phyloP scores from a whole-genome alignment of 1,140 invertebrate species.

The Drosophila arawakana region DNA sequence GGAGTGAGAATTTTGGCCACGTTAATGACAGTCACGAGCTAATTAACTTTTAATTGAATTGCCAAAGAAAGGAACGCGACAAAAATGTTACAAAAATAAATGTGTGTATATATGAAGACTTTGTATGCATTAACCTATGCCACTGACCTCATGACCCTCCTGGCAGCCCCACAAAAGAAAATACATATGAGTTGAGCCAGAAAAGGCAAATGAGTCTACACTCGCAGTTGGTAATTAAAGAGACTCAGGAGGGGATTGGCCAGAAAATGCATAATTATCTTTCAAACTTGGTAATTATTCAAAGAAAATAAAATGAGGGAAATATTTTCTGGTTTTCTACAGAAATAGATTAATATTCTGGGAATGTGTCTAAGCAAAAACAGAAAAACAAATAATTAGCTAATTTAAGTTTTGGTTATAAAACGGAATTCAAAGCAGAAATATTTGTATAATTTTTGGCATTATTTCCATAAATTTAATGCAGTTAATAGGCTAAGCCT shows the following conservation, averaged over 20 bases:
- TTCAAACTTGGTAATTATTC: too few relatives aligned
- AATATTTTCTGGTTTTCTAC: too few relatives aligned
- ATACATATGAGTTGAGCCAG: slow-evolving; percentile 1
- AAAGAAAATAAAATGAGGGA: too few relatives aligned
- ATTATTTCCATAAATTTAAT: too few relatives aligned
- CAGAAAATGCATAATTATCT: neutral
- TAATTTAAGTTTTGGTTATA: too few relatives aligned
- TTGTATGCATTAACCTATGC: slow-evolving; percentile 28
- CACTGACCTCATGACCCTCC: slow-evolving; percentile 6
- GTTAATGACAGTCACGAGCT: slow-evolving; percentile 51
- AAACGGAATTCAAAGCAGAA: too few relatives aligned
- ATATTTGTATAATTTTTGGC: too few relatives aligned
- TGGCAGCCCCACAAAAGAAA: neutral
- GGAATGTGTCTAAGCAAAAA: too few relatives aligned
- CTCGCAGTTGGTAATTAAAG: slow-evolving; percentile 6
- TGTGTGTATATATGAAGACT: slow-evolving; percentile 25
- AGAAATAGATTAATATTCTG: too few relatives aligned
- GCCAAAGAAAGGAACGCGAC: slow-evolving; percentile 38
- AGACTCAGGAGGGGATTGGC: neutral
- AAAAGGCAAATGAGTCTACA: slow-evolving; percentile 9
- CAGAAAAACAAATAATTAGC: too few relatives aligned
- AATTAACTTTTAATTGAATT: slow-evolving; percentile 75
- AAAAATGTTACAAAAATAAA: slow-evolving; percentile 33
- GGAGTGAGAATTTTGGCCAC: slow-evolving; percentile 10
- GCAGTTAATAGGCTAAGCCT: too few relatives aligned